These are phyloP conservation scores for Drosophila leonis DNA, from an alignment of 2,888 invertebrate species.

Conservation along the genomic window DNA sequence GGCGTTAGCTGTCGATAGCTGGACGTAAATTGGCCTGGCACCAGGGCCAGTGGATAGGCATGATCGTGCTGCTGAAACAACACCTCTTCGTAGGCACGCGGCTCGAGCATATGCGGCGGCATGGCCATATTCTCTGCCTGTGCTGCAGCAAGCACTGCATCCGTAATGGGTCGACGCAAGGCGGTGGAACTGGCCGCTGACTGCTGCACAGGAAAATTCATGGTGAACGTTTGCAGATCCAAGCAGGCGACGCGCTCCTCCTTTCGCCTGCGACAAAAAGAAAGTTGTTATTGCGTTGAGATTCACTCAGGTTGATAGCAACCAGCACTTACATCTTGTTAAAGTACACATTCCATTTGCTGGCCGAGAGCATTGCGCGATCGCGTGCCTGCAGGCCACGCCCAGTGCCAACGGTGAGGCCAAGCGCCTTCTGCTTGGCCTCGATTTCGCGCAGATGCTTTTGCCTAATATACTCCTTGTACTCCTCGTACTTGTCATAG, in stretches of 20 bases:
- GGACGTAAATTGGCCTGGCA: slow-evolving; percentile 98
- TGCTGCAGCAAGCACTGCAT: slow-evolving; percentile 62
- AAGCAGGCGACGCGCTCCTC: slow-evolving; percentile 93
- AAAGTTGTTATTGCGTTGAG: neutral
- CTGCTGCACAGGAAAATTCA: slow-evolving; percentile 90
- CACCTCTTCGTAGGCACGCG: slow-evolving; percentile 55
- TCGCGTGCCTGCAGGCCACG: slow-evolving; percentile 88
- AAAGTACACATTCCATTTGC: slow-evolving; percentile 95
- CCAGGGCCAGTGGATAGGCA: slow-evolving; percentile 95
- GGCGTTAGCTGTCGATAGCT: slow-evolving; percentile 92
- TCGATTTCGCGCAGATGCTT: slow-evolving; percentile 90
- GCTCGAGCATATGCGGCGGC: slow-evolving; percentile 66
- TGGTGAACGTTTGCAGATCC: slow-evolving; percentile 96
- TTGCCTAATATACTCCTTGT: slow-evolving; percentile 87
- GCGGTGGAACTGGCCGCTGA: slow-evolving; percentile 85
- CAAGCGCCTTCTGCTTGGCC: slow-evolving; percentile 88
- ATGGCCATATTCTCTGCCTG: slow-evolving; percentile 65
- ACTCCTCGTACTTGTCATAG: slow-evolving; percentile 97
- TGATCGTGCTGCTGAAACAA: slow-evolving; percentile 84
- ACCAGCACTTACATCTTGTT: slow-evolving; percentile 87
- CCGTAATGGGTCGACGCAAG: slow-evolving; percentile 75
- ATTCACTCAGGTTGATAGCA: neutral
- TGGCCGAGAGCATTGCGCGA: slow-evolving; percentile 93
- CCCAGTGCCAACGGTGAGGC: slow-evolving; percentile 79
- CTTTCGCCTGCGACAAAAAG: slow-evolving; percentile 86